Evolutionary conservation across 2,113 vertebrate species (phyloP), one percentile per base, ranked within the genome.

Genomic region (Microtus oregoni): DNA sequence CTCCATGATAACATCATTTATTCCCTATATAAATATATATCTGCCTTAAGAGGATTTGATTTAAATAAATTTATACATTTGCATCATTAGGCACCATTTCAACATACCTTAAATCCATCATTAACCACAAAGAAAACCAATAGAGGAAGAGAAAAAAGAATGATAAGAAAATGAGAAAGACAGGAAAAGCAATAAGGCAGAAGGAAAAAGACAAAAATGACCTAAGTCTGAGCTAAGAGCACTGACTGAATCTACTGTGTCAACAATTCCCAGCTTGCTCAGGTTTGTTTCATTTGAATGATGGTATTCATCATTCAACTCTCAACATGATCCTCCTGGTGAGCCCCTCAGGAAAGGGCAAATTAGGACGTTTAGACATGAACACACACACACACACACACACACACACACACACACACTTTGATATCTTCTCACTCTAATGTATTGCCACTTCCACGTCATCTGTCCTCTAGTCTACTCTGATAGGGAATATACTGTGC

Each of bases 401-500:
- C 47, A 35, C 50, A 52, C 50, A 67, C 65, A 67, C 26, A 67
- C 65, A 68, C 65, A 61, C 26, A 6, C 19, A 15, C 14, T 13
- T 12, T 9, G 1, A 19, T 22, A 26, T 10, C 15, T 17, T 61
- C n/a, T 44, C 0, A 44, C 41, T 55, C 13, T 61, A 19, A 47
- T 17, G 0, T 13, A 1, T 15, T 32, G 2, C 5, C 30, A 9
- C 3, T 22, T 79, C 63, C 20, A 4, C 1, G 28, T 22, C 3
- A 58, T 19, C 5, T 4, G 17, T 50, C 20, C 32, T 50, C 13
- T 6, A 20, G 14, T 41, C n/a, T 58, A 3, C 13, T 19, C n/a
- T 32, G 28, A 5, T 8, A 17, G 0, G 0, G 5, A 58, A 58
- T 17, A 35, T 2, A 24, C 0, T 10, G 7, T 17, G 3, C 11